These are phyloP conservation scores for Mongoloraphidia duomilia DNA, from an alignment of 2,888 invertebrate species.

Conservation along the genomic window DNA sequence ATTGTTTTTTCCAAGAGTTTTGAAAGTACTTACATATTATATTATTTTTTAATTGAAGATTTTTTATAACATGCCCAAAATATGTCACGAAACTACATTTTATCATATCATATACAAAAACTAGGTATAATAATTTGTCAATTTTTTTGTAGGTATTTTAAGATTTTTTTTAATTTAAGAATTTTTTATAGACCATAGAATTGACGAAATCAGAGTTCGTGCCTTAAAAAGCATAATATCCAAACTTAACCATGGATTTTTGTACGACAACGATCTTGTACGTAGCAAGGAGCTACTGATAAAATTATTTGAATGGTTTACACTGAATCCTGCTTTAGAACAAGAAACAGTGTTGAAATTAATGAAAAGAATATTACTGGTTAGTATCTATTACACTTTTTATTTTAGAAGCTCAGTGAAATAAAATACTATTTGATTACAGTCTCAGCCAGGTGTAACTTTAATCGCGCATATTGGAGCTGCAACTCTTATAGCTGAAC, in stretches of 20 bases:
- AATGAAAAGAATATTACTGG: constrained; percentile 39
- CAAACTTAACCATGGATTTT: constrained; percentile 48
- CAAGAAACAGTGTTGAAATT: constrained; percentile 43
- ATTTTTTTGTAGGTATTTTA: no score
- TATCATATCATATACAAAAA: constrained; percentile 25
- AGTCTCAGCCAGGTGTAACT: constrained; percentile 38
- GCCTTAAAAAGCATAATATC: constrained; percentile 30
- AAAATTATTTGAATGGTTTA: constrained; percentile 48
- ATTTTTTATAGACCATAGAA: constrained; percentile 24
- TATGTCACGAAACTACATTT: constrained; percentile 20
- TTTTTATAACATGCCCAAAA: background rate
- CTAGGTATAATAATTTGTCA: constrained; percentile 18
- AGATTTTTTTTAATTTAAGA: background rate
- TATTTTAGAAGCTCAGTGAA: background rate
- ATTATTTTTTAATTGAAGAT: no score
- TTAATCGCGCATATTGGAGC: constrained; percentile 37
- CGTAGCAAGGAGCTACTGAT: constrained; percentile 41
- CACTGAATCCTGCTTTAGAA: constrained; percentile 34
- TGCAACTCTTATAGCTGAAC: constrained; percentile 27
- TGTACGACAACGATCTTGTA: constrained; percentile 42
- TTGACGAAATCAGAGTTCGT: constrained; percentile 29
- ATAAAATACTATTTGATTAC: constrained; percentile 18
- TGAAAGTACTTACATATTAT: no score
- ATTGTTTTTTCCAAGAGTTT: no score
- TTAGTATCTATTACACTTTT: constrained; percentile 18